Base-by-base conservation (phyloP, 2,113 vertebrate genomes). In the Orcinus orca region DNA sequence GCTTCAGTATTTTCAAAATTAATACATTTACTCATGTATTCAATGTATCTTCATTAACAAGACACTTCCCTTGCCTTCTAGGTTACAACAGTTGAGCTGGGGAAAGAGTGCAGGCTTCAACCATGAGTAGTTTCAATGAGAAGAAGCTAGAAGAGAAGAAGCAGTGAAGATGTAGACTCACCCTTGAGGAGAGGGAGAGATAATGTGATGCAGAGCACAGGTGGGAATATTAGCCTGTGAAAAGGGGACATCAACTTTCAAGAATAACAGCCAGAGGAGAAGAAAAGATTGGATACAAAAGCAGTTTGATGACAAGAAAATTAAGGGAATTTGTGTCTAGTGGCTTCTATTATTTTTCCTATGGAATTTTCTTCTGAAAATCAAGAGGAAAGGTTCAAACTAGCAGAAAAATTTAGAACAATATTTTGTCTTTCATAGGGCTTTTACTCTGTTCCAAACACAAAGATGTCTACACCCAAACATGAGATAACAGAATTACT, bases 381-480 rank as follows among this genome's bases (percentile, higher is more conserved):
- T 70, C 31, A 83, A 88, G 21, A 73, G 25, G 33, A 62, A 74
- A 94, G n/a, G 8, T 55, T 79, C 77, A 84, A 92, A 92, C 18
- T 33, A 58, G 63, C 83, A 62, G 25, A 71, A 44, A 83, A 62
- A 58, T 63, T 70, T 88, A 83, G 70, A 93, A 88, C n/a, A 92
- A 55, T 62, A 92, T 41, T 74, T 76, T 36, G 23, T 88, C 58
- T 82, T 88, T 88, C 83, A 60, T 1, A n/a, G 50, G 26, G 36
- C 12, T 81, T 81, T 82, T 74, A 63, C 29, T 47, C 41, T 67
- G 31, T 74, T 62, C 70, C 23, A 83, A 36, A 77, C 33, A 62
- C 87, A 96, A 94, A 86, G 82, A 73, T 31, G 58, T 47, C 26
- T 68, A 82, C 8, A 87, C 47, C 53, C n/a, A 77, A 77, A 95